Percentiles rank a stretch among this genome's conserved stretches.
These are phyloP conservation scores for Saccopteryx leptura DNA, from an alignment of 2,113 vertebrate species.

Conservation along the genomic window DNA sequence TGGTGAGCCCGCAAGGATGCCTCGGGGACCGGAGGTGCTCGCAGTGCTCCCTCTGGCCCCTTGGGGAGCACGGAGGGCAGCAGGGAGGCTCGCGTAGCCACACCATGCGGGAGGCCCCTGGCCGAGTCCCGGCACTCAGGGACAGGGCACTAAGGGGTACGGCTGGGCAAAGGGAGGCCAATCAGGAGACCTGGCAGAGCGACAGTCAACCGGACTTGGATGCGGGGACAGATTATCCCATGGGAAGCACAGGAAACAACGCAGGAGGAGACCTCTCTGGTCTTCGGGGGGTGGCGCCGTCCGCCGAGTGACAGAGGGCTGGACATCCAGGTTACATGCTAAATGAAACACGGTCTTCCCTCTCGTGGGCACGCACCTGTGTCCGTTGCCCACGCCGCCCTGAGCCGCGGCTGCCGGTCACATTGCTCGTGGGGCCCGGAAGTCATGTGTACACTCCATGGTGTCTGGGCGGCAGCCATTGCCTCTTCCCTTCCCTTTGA, in stretches of 20 bases:
- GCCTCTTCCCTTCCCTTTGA: slow-evolving; percentile 84
- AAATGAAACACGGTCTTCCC: not conserved
- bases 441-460: slow-evolving; percentile 75
- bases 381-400: not conserved
- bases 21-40: fast-evolving
- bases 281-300: fast-evolving
- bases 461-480: slow-evolving; percentile 82
- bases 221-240: no score
- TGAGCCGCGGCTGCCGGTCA: slow-evolving; percentile 38
- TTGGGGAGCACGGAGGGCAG: fast-evolving
- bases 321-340: fast-evolving
- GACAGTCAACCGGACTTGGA: no score
- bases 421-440: slow-evolving; percentile 42
- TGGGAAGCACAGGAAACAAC: fast-evolving
- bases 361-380: fast-evolving
- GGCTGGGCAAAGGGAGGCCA: not conserved
- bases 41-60: no score
- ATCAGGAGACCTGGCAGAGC: not conserved
- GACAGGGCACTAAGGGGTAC: fast-evolving
- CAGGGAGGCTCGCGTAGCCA: not conserved
- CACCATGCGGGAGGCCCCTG: fast-evolving
- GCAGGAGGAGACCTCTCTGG: fast-evolving
- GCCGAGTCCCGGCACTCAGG: fast-evolving
- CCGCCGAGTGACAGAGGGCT: fast-evolving
- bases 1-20: fast-evolving